Conservation (phyloP, 2,888 invertebrate genomes). For the Fragum sueziense region DNA sequence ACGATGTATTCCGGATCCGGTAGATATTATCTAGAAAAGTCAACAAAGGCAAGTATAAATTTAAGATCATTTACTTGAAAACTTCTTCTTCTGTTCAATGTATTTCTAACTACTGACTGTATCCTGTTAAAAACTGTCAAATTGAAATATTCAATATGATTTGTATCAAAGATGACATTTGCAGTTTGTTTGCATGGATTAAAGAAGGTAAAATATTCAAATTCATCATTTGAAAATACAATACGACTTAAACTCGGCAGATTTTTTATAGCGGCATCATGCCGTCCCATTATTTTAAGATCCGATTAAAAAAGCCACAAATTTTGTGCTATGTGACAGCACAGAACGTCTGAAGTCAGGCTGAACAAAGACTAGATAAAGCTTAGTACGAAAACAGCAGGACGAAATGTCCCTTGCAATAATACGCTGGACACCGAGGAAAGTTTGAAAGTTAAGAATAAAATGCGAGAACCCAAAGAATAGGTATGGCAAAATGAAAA, state of each 20-base stretch:
- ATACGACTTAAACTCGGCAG: neutral
- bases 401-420: no score
- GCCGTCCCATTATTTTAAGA: conserved; percentile 52
- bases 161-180: neutral
- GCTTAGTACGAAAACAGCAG: conserved; percentile 18
- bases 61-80: no score
- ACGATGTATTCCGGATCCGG: no score
- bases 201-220: neutral
- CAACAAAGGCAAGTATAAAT: no score
- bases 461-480: no score
- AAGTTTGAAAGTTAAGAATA: no score
- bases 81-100: no score
- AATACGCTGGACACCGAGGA: no score
- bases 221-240: neutral
- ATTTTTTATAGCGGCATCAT: conserved; percentile 50
- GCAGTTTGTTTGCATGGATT: conserved; percentile 14
- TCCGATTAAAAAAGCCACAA: conserved; percentile 56
- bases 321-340: conserved; percentile 33
- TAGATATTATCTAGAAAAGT: no score
- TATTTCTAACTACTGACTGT: no score
- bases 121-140: conserved; percentile 1
- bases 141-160: conserved; percentile 1
- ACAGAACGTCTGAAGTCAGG: conserved; percentile 8
- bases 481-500: no score
- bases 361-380: conserved; percentile 44